These are phyloP conservation scores for Semaprochilodus insignis DNA, from an alignment of 2,797 vertebrate species.

Conservation along the genomic window DNA sequence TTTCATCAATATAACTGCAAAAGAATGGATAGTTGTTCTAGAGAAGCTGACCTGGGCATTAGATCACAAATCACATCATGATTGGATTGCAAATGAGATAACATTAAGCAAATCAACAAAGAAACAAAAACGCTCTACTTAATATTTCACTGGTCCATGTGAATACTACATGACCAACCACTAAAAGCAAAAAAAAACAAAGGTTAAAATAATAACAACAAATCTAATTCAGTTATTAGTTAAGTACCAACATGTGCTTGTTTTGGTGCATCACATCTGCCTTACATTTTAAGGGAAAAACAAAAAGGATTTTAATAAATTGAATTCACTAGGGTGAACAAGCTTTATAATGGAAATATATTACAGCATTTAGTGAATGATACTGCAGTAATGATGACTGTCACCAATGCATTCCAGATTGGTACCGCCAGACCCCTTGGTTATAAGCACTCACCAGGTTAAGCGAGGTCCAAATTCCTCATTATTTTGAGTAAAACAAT, in stretches of 20 bases:
- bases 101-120: conserved; percentile 13
- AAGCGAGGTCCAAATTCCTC: too few relatives aligned
- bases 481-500: too few relatives aligned
- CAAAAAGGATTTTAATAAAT: background rate
- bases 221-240: background rate
- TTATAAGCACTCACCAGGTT: too few relatives aligned
- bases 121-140: background rate
- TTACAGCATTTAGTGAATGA: background rate
- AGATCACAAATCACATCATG: conserved; percentile 17
- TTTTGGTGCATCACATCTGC: conserved; percentile 13
- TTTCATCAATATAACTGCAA: background rate
- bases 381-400: background rate
- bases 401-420: background rate
- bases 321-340: background rate
- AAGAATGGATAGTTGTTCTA: conserved; percentile 22
- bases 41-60: conserved; percentile 2
- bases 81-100: background rate
- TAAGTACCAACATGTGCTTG: background rate
- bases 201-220: conserved; percentile 8
- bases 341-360: background rate
- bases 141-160: background rate
- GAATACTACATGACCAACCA: background rate
- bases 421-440: too few relatives aligned
- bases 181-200: conserved; percentile 26
- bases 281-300: background rate